Evolutionary conservation across 1,140 invertebrate species (phyloP), one percentile per base, ranked within the genome.

Genomic region (Caenorhabditis tropicalis): DNA sequence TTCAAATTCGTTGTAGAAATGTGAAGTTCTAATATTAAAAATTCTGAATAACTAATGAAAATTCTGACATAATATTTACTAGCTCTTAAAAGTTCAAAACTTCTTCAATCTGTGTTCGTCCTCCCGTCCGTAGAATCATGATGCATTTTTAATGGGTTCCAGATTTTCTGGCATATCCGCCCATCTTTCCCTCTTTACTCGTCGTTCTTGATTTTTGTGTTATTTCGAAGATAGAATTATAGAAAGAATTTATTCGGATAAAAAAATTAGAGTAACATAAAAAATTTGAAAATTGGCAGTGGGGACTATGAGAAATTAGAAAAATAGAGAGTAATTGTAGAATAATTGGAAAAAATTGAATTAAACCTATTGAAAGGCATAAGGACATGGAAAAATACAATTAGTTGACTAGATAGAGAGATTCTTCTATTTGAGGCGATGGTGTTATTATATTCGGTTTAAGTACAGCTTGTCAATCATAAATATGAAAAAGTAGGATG

Each of bases 321-420:
- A 51, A 51, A n/a, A 51, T 6, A 6, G 15, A 51, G n/a, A 51
- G n/a, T 19, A 12, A 6, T 43, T 6, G 39, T 5, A n/a, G 7
- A 2, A 27, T 7, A 58, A 27, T 27, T 58, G 4, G 4, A 29
- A 58, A 58, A 58, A 58, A 12, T 58, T 58, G 10, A 58, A 58
- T 27, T 16, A 27, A 65, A 36, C 21, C 65, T 74, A 74, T 74
- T 74, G 65, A 74, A 74, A 74, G 65, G 65, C 65, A 3, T 74
- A 36, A 65, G n/a, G 58, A 65, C 31, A 31, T 33, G 31, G 53
- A 65, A 33, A 74, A 74, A 74, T 74, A 74, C 65, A 43, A 1
- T 74, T 74, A 74, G n/a, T 24, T 74, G 65, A 74, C 65, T 74
- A 74, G 33, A 74, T 74, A 74, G 19, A 46, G 65, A 74, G 65